A percentile compares a stretch with the other conserved stretches of the same genome.
These are phyloP conservation scores for Hydrochoerus hydrochaeris DNA, from an alignment of 2,113 vertebrate species.

Conservation along the genomic window DNA sequence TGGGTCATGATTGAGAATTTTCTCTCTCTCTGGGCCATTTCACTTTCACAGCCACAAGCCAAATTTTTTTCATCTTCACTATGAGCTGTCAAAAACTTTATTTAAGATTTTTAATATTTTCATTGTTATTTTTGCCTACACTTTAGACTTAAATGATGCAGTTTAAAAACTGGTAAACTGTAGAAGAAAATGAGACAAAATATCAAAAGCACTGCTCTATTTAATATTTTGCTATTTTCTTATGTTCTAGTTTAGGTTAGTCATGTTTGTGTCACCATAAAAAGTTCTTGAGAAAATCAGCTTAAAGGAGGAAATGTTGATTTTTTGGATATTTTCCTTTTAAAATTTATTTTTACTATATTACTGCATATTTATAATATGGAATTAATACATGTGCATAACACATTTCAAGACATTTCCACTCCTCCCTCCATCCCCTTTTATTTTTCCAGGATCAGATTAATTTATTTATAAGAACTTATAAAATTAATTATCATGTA, in stretches of 20 bases:
- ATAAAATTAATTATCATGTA: background rate
- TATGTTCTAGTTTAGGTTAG: background rate
- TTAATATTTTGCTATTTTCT: background rate
- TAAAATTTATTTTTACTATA: background rate
- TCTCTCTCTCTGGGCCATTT: background rate
- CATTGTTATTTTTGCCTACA: background rate
- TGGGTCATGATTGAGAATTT: background rate
- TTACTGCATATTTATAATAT: background rate
- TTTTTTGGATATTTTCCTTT: background rate
- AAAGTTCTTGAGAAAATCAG: background rate
- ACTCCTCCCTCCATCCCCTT: background rate
- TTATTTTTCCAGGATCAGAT: background rate
- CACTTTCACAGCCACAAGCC: background rate
- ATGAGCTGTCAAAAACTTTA: background rate
- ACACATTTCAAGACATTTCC: background rate
- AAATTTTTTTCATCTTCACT: background rate
- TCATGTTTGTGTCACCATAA: background rate
- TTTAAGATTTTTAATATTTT: background rate
- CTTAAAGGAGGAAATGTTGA: background rate
- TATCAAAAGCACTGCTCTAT: background rate
- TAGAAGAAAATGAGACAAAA: background rate
- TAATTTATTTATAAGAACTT: background rate
- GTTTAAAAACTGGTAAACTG: background rate
- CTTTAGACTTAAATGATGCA: background rate
- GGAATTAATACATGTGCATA: background rate